These are phyloP conservation scores for Mormoops blainvillei DNA, from an alignment of 2,113 vertebrate species.

Conservation along the genomic window DNA sequence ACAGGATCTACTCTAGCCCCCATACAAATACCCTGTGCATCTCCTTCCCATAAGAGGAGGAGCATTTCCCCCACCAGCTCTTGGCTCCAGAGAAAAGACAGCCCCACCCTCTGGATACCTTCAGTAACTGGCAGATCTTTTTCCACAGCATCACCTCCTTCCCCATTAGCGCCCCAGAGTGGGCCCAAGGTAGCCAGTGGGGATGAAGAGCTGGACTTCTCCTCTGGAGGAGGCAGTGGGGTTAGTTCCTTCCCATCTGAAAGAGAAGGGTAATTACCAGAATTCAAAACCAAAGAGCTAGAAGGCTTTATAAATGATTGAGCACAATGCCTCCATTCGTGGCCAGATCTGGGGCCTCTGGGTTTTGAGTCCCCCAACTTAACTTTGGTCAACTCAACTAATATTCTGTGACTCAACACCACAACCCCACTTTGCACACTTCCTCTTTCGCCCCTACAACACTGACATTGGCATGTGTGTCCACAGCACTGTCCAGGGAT, in stretches of 20 bases:
- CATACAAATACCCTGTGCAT: not conserved
- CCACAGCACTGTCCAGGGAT: fast-evolving
- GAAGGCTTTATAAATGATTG: not conserved
- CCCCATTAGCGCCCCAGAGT: constrained; percentile 59
- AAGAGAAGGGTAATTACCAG: not conserved
- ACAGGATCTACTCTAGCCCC: fast-evolving
- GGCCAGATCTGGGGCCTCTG: not conserved
- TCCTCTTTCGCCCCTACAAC: fast-evolving
- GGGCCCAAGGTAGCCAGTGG: constrained; percentile 64
- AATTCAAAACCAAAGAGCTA: not conserved
- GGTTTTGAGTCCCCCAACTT: not conserved
- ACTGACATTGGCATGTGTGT: fast-evolving
- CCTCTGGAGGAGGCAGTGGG: constrained; percentile 39
- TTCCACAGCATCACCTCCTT: constrained; percentile 32
- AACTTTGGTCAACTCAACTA: not conserved
- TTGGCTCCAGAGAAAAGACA: not conserved
- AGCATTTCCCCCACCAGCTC: not conserved
- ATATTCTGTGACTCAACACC: fast-evolving
- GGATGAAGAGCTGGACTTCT: constrained; percentile 51
- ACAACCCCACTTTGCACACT: not conserved
- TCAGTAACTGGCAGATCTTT: constrained; percentile 46
- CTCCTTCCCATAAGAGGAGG: not conserved
- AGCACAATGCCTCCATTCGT: not conserved
- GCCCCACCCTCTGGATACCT: constrained; percentile 40
- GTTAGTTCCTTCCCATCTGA: constrained; percentile 59